These are phyloP conservation scores for Henricia sp. DNA, from an alignment of 53 echinoderm and acorn worm species.

Conservation along the genomic window DNA sequence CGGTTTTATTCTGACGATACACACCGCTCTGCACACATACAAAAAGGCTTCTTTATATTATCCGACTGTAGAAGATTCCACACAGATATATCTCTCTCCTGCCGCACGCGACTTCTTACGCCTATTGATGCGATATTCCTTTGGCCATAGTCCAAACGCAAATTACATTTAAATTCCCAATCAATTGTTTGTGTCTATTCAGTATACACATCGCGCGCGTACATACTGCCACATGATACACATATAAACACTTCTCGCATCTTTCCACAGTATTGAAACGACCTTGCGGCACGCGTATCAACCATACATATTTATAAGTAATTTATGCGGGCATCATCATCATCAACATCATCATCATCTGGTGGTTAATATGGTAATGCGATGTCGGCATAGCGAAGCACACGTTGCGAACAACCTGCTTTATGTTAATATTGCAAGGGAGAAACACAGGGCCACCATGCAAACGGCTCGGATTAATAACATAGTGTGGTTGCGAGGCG, in stretches of 20 bases:
- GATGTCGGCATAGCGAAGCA: neutral
- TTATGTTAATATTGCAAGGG: conserved; percentile 30
- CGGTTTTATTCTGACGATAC: neutral
- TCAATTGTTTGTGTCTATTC: conserved; percentile 25
- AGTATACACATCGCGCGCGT: neutral
- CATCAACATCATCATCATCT: conserved; percentile 11
- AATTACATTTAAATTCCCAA: conserved; percentile 45
- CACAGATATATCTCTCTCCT: neutral
- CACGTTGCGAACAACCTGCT: conserved; percentile 25
- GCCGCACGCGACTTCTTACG: conserved; percentile 1
- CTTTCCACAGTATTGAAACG: conserved; percentile 2
- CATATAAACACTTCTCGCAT: neutral
- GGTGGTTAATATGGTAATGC: conserved; percentile 58
- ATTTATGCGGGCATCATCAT: conserved; percentile 48
- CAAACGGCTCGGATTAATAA: conserved; percentile 49
- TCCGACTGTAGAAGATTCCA: neutral
- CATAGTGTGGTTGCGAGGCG: conserved; percentile 19
- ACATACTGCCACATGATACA: conserved; percentile 11
- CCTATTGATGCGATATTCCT: conserved; percentile 30
- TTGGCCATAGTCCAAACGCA: conserved; percentile 32
- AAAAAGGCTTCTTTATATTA: neutral
- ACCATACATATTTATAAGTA: conserved; percentile 56
- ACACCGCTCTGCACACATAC: neutral
- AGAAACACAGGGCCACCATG: conserved; percentile 47
- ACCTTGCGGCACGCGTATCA: conserved; percentile 24